A percentile compares a stretch with the other conserved stretches of the same genome.
Evolutionary conservation across 2,888 invertebrate species (phyloP).

Genomic region (Acronicta psi): DNA sequence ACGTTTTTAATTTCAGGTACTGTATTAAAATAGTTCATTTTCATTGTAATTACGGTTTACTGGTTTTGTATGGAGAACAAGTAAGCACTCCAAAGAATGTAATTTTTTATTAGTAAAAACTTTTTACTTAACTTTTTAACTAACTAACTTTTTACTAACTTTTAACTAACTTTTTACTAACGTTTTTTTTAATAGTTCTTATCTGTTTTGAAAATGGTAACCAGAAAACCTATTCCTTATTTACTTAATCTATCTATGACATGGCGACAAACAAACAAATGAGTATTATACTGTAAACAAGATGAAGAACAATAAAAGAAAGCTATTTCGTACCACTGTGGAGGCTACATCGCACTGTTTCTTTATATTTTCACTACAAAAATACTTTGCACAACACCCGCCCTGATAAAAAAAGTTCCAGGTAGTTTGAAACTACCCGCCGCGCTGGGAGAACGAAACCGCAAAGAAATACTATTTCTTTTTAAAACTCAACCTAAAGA

Average conservation of each 20-base stretch:
- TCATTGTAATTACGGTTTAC: neutral
- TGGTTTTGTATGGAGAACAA: no score
- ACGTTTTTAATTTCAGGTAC: constrained; percentile 32
- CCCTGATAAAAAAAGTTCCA: constrained; percentile 28
- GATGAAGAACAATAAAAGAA: neutral
- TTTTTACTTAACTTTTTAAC: no score
- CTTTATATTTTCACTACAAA: constrained; percentile 5
- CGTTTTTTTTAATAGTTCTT: no score
- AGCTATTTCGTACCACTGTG: neutral
- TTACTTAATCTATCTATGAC: no score
- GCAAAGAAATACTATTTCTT: constrained; percentile 41
- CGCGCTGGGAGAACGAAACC: constrained; percentile 11
- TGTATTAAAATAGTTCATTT: constrained; percentile 12
- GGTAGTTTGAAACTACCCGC: constrained; percentile 28
- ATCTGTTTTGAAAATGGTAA: no score
- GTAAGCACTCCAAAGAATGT: no score
- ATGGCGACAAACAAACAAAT: no score
- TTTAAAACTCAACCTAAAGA: constrained; percentile 33
- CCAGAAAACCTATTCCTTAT: no score
- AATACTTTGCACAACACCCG: constrained; percentile 19
- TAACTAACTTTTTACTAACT: no score
- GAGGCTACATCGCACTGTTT: constrained; percentile 6
- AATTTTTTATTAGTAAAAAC: no score
- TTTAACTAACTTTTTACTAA: no score
- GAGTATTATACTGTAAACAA: no score